Evolutionary conservation across 2,797 vertebrate genomes (phyloP), one percentile per base, ranked within the genome.

Genomic region (Monodelphis domestica): DNA sequence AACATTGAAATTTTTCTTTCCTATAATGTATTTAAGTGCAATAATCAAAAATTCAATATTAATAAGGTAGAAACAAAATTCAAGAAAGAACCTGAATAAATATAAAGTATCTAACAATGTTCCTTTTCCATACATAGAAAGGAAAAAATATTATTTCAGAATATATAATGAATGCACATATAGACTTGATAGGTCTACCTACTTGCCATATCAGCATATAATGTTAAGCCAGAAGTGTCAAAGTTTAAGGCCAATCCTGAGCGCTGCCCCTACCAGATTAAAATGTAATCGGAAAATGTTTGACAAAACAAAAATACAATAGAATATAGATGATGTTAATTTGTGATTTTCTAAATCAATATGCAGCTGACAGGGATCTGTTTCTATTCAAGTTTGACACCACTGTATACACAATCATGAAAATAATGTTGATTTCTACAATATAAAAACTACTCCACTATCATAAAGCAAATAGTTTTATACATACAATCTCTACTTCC

Each of bases 401-500:
- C 38, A 26, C 70, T 45, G 21, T 45, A 21, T 78, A 15, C 33
- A 78, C 7, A 50, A 21, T 97, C 91, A 59, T 90, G 59, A 90
- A 87, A 95, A 92, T 89, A 96, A 96, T 59, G 45, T 51, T 94
- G 50, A 90, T 45, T 89, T 95, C 90, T 95, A 21, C 29, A 5
- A 52, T 95, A 92, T 54, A 38, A 95, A 94, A 91, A 45, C 90
- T 95, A 89, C 24, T 92, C 52, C 95, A 88, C 57, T 87, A 91
- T 84, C 50, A 50, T 26, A 50, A 45, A 84, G 21, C 50, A 38
- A 84, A 50, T 9, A 45, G 94, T 11, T 89, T 88, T 28, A 59
- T 91, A 99, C 99, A 94, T 98, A 99, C 99, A 98, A 99, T 99
- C 98, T 99, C 99, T 57, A 99, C 98, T 98, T 99, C 99, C 98